Evolutionary conservation across 2,113 vertebrate species (phyloP), one percentile per base, ranked within the genome.

Genomic region (Megaceryle torquata): DNA sequence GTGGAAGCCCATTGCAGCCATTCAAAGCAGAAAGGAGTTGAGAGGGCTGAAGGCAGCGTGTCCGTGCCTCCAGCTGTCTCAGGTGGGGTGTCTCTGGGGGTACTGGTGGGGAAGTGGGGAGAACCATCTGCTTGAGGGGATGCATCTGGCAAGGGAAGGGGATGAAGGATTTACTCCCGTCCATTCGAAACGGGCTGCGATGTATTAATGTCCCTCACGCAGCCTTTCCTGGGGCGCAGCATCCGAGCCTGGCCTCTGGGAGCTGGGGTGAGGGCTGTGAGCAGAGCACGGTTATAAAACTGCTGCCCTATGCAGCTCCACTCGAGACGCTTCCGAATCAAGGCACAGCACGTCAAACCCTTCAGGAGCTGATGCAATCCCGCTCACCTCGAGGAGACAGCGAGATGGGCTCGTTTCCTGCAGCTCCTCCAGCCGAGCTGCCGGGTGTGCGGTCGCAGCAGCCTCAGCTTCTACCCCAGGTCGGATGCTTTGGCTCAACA

Each of bases 161-260:
- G 65, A 1, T 4, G 59, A 12, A 31, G 63, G 53, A 15, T 53
- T 44, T 28, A 0, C 13, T 33, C 29, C 48, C 3, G 10, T 13
- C 39, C 17, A 0, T 28, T 14, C 6, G 8, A 8, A 57, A 22
- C 1, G 1, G 2, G 37, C 28, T 14, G 61, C 24, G 59, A 5
- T 59, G 65, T 76, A 8, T 18, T 4, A 3, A 17, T 43, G 18
- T 29, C 57, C 59, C 44, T 54, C 2, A 0, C 2, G 1, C 21
- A 51, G 35, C 7, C 15, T 16, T 26, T 4, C 31, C 56, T 6
- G 44, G 31, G 68, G 22, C 21, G 57, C 10, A 1, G 77, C 63
- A 21, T 2, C 87, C 9, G 3, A 19, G 24, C 2, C 33, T 7
- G 64, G 20, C 33, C 56, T 4, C 6, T 67, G 77, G 61, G n/a